These are phyloP conservation scores for Heliornis fulica DNA, from an alignment of 2,113 vertebrate genomes.

Conservation along the genomic window DNA sequence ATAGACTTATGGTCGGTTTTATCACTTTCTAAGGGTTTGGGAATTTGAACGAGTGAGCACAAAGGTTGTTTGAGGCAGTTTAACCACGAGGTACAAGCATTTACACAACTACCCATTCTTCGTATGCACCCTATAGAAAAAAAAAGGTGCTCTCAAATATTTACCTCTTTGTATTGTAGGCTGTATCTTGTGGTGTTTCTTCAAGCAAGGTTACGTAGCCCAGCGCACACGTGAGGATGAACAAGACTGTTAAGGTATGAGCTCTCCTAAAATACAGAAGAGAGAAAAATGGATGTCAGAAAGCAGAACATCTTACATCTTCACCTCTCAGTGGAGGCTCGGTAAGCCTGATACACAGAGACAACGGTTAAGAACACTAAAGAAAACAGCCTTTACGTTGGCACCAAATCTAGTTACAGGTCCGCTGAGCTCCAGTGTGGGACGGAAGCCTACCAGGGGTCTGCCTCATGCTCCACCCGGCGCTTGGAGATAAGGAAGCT, in stretches of 20 bases:
- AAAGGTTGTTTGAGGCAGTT: background rate
- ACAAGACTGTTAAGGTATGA: conserved; percentile 93
- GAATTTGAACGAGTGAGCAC: background rate
- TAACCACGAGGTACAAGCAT: background rate
- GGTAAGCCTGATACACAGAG: accelerated
- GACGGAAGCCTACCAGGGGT: background rate
- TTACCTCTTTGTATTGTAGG: conserved; percentile 97
- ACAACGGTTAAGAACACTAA: accelerated
- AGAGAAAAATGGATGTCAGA: background rate
- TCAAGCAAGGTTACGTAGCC: conserved; percentile 96
- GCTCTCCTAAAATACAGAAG: conserved; percentile 82
- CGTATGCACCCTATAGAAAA: background rate
- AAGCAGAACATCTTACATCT: background rate
- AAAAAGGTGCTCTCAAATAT: background rate
- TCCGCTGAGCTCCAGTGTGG: accelerated
- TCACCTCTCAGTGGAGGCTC: background rate
- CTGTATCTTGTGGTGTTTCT: conserved; percentile 94
- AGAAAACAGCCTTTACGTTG: too few relatives aligned
- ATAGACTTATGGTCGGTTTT: background rate
- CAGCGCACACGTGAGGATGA: conserved; percentile 91
- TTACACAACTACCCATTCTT: background rate
- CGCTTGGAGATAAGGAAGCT: background rate
- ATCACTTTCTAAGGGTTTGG: background rate
- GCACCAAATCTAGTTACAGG: background rate
- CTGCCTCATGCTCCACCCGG: background rate